Evolutionary conservation across 2,888 invertebrate species (phyloP).

Genomic region (Scaptomyza tumidula): DNA sequence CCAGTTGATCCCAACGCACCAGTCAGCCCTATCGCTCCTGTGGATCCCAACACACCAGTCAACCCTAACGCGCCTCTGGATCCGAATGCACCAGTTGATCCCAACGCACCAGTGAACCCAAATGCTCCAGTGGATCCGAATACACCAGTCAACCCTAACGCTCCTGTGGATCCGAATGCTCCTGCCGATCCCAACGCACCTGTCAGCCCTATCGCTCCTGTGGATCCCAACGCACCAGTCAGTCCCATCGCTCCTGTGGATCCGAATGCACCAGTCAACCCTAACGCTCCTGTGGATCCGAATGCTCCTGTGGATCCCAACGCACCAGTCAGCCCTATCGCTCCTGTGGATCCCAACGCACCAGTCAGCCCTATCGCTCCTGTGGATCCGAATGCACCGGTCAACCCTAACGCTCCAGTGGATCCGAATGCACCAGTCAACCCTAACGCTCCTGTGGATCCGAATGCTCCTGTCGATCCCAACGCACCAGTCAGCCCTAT

Average conservation of each 20-base stretch:
- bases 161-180: neutral
- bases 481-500: neutral
- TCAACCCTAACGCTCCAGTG: neutral
- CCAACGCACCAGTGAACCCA: neutral
- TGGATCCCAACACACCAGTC: slow-evolving; percentile 25
- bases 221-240: fast-evolving
- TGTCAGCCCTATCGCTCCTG: fast-evolving
- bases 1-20: slow-evolving; percentile 31
- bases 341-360: neutral
- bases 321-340: neutral
- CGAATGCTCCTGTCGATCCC: fast-evolving
- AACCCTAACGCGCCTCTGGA: slow-evolving; percentile 18
- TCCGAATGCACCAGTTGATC: slow-evolving; percentile 3
- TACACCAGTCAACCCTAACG: slow-evolving; percentile 20
- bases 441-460: neutral
- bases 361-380: neutral
- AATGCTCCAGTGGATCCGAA: neutral
- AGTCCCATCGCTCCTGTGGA: neutral
- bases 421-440: neutral
- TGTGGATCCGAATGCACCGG: neutral
- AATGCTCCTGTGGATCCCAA: neutral
- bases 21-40: slow-evolving; percentile 31
- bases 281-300: neutral
- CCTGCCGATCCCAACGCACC: neutral
- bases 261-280: neutral